Percentiles rank a stretch among this genome's conserved stretches.
These are phyloP conservation scores for Hippocampus comes DNA, from an alignment of 2,113 vertebrate species.

Conservation along the genomic window DNA sequence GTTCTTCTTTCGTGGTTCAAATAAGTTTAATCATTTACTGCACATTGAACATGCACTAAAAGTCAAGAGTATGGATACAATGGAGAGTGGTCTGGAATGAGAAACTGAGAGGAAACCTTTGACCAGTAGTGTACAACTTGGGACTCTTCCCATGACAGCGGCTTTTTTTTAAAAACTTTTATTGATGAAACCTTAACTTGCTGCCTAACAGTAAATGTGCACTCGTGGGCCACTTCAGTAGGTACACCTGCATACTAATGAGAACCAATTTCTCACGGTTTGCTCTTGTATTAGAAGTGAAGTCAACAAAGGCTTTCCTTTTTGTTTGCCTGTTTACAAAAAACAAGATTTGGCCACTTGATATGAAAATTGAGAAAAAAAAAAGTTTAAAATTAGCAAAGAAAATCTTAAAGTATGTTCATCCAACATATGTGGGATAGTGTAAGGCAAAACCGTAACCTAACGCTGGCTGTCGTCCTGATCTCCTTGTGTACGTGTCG, in stretches of 20 bases:
- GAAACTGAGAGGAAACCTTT: not conserved
- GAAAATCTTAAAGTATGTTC: slow-evolving; percentile 32
- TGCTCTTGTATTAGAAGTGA: not conserved
- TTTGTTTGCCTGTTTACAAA: slow-evolving; percentile 2
- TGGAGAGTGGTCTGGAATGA: not conserved
- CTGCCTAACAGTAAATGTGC: not conserved
- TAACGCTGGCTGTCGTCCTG: slow-evolving; percentile 38
- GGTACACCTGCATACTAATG: not conserved
- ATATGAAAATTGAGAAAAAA: slow-evolving; percentile 9
- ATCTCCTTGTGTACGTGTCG: slow-evolving; percentile 9
- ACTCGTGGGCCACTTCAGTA: not conserved
- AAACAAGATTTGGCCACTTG: slow-evolving; percentile 18
- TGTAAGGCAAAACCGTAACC: not conserved
- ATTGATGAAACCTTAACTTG: not conserved
- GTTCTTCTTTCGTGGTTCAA: not conserved
- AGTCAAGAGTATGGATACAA: not conserved
- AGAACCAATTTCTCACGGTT: not conserved
- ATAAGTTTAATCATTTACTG: not conserved
- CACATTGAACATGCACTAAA: not conserved
- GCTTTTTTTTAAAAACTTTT: not conserved
- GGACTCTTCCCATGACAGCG: not conserved
- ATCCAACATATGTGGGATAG: not conserved
- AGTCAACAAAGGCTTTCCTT: not conserved
- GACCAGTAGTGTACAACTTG: not conserved
- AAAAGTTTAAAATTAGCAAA: not conserved